These are phyloP conservation scores for Carlito syrichta DNA, from an alignment of 2,113 vertebrate genomes.

Conservation along the genomic window DNA sequence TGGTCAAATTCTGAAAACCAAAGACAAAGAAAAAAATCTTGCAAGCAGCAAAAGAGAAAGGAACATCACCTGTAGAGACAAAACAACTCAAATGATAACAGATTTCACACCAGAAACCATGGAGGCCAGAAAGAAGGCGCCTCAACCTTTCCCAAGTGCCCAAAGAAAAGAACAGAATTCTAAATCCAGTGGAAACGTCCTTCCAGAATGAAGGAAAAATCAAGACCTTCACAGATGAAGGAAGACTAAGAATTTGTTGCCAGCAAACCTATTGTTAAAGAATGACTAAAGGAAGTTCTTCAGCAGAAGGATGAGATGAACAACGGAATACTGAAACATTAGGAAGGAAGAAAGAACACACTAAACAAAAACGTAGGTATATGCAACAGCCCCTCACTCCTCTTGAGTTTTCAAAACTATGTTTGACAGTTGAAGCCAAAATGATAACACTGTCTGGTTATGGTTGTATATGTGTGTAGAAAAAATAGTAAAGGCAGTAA, in stretches of 20 bases:
- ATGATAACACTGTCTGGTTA: background rate
- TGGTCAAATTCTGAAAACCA: background rate
- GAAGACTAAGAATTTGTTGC: background rate
- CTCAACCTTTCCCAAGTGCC: background rate
- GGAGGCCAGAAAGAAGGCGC: background rate
- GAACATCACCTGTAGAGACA: background rate
- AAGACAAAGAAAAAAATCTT: background rate
- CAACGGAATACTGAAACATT: background rate
- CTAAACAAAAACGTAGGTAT: background rate
- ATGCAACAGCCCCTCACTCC: background rate
- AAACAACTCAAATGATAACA: background rate
- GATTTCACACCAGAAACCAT: background rate
- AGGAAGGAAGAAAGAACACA: too few species aligned
- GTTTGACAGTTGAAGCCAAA: background rate
- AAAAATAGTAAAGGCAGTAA: background rate
- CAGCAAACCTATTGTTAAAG: background rate
- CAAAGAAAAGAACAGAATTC: background rate
- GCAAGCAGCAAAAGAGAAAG: background rate
- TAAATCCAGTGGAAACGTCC: background rate
- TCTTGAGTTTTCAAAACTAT: too few species aligned
- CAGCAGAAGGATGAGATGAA: background rate
- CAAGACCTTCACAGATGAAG: background rate
- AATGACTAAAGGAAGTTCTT: background rate
- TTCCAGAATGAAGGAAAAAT: background rate
- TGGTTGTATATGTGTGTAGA: background rate